Evolutionary conservation across 2,888 invertebrate genomes (phyloP).

Genomic region (Arctia plantaginis): DNA sequence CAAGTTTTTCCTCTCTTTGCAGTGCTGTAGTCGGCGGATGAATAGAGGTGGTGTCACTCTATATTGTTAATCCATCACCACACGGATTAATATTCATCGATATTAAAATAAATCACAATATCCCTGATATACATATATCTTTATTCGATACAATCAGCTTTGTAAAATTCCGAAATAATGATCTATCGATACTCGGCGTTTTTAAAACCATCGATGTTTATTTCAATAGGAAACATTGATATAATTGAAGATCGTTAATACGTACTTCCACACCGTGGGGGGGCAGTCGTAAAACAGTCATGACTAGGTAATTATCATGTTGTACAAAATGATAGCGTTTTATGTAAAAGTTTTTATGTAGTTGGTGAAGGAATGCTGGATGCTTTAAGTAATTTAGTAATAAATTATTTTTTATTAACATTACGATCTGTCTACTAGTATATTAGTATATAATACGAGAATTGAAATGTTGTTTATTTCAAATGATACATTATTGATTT

Average conservation of each 20-base stretch:
- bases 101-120: too few species aligned
- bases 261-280: not conserved
- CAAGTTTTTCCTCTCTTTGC: too few species aligned
- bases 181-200: not conserved
- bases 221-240: not conserved
- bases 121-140: too few species aligned
- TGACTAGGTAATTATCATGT: not conserved
- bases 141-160: not conserved
- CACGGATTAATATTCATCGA: too few species aligned
- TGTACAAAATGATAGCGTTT: conserved; percentile 1
- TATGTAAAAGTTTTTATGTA: not conserved
- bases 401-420: not conserved
- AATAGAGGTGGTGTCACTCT: too few species aligned
- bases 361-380: not conserved
- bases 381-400: not conserved
- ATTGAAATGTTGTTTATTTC: not conserved
- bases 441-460: not conserved
- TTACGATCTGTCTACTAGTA: not conserved
- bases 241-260: not conserved
- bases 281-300: not conserved
- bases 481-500: too few species aligned
- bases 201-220: not conserved
- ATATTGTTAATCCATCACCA: too few species aligned
- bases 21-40: too few species aligned
- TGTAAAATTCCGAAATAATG: not conserved